phyloP scores from a whole-genome alignment of 2,113 vertebrate genomes.

The Tragulus kanchil region DNA sequence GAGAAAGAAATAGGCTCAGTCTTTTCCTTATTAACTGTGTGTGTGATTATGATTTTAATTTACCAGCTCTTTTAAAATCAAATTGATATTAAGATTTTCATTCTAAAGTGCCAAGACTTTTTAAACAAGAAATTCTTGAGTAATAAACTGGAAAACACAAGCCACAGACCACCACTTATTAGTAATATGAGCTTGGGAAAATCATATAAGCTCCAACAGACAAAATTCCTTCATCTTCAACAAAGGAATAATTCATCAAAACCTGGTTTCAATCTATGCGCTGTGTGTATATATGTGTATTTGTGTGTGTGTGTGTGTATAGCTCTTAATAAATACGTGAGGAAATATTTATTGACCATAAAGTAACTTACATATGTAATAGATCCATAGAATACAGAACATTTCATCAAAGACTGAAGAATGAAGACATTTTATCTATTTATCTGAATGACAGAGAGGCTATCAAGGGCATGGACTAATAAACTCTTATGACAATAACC shows the following conservation, averaged over 20 bases:
- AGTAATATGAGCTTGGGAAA: neutral
- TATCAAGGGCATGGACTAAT: neutral
- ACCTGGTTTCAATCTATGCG: neutral
- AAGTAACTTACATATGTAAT: neutral
- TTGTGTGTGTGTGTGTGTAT: neutral
- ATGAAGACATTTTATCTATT: neutral
- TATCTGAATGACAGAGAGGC: neutral
- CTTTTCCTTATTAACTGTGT: neutral
- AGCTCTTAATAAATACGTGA: neutral
- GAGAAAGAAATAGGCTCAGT: neutral
- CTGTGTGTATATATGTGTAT: neutral
- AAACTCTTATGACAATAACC: neutral
- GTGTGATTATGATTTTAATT: neutral
- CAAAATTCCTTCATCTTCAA: neutral
- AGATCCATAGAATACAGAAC: neutral
- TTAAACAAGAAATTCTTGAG: neutral
- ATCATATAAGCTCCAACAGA: neutral
- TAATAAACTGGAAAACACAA: neutral
- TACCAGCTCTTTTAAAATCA: neutral
- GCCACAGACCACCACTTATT: no score
- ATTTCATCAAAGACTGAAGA: neutral
- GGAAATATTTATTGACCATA: neutral
- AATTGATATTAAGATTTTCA: slow-evolving; percentile 8
- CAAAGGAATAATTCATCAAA: neutral
- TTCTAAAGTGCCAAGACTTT: neutral